These are phyloP conservation scores for Progne subis DNA, from an alignment of 2,113 vertebrate genomes.

Conservation along the genomic window DNA sequence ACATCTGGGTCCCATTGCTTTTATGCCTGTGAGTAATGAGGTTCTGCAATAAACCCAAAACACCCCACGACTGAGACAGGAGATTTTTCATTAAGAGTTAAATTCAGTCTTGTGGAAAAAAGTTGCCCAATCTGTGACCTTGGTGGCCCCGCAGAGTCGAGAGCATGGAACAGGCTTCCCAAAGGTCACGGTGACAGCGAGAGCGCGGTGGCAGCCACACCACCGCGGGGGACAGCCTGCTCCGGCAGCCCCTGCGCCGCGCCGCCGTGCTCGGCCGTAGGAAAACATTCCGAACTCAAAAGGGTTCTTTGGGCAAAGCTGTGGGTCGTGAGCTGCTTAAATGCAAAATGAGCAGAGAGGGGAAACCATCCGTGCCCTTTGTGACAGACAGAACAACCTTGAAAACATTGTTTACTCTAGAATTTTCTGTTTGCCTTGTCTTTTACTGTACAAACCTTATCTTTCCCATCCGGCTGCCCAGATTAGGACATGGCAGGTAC, in stretches of 20 bases:
- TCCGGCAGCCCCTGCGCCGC: rapidly evolving
- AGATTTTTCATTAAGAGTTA: neutral
- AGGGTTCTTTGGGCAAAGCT: neutral
- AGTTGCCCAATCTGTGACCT: neutral
- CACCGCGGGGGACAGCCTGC: neutral
- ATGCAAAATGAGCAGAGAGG: neutral
- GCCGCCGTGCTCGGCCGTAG: neutral
- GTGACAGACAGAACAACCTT: neutral
- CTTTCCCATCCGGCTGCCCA: rapidly evolving
- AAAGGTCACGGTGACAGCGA: neutral
- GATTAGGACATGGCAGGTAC: neutral
- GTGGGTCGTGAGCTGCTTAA: neutral
- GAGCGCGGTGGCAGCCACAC: neutral
- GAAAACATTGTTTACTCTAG: neutral
- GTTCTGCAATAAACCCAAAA: neutral
- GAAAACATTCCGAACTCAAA: rapidly evolving
- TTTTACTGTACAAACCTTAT: neutral
- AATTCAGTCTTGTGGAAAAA: neutral
- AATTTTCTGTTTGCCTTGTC: conserved; percentile 18
- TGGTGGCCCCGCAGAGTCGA: neutral
- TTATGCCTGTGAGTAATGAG: neutral
- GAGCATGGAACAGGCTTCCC: neutral
- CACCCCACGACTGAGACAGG: neutral
- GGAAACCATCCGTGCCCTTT: neutral
- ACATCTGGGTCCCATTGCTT: neutral